Evolutionary conservation across 2,113 vertebrate species (phyloP).

Genomic region (Trematocara zebra): DNA sequence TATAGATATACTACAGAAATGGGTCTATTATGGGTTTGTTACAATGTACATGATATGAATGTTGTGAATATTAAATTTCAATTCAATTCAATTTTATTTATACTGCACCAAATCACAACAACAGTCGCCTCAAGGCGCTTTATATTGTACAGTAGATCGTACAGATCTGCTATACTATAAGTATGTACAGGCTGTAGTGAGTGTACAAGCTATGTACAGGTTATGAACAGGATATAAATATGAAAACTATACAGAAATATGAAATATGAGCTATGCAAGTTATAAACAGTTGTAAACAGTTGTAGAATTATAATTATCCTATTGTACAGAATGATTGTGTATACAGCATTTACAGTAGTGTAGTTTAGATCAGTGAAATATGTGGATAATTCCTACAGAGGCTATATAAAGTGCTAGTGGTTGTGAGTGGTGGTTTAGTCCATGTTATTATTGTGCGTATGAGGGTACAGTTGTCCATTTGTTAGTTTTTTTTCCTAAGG

Average conservation of each 20-base stretch:
- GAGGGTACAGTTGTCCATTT: fast-evolving
- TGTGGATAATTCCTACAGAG: neutral
- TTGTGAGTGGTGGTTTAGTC: neutral
- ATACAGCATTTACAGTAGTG: neutral
- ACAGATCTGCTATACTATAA: neutral
- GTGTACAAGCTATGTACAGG: neutral
- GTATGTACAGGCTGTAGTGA: neutral
- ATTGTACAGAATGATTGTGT: neutral
- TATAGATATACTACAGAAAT: too few species aligned
- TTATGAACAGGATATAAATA: neutral
- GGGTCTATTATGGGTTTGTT: too few species aligned
- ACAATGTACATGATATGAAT: too few species aligned
- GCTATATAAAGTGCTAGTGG: neutral
- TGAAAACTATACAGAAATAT: neutral
- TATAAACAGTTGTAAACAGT: neutral
- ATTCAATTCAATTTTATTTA: neutral
- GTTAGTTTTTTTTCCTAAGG: neutral
- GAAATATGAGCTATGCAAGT: neutral
- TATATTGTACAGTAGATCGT: fast-evolving
- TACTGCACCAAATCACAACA: neutral
- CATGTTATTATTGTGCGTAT: neutral
- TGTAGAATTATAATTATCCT: fast-evolving
- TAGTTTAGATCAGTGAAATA: neutral
- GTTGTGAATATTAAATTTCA: too few species aligned
- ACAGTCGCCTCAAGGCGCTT: fast-evolving